Conservation (phyloP, 2,888 invertebrate species). For the Xanthostigma xanthostigma region DNA sequence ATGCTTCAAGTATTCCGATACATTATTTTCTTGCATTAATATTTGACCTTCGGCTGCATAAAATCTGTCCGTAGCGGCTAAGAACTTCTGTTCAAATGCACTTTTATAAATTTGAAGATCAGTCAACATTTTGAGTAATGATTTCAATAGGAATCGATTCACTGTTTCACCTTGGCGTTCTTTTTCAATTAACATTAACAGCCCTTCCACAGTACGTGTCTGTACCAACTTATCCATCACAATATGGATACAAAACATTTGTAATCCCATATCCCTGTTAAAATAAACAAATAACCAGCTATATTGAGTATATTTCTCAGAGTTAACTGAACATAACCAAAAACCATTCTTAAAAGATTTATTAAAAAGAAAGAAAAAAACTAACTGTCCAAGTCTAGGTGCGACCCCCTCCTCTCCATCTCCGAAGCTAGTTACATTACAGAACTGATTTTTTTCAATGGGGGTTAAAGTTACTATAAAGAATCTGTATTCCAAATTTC, state of each 20-base stretch:
- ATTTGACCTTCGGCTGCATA: slow-evolving; percentile 90
- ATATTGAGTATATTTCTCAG: background rate
- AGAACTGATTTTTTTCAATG: too few relatives aligned
- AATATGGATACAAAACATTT: slow-evolving; percentile 86
- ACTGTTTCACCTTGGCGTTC: slow-evolving; percentile 90
- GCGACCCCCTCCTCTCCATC: too few relatives aligned
- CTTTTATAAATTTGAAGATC: slow-evolving; percentile 89
- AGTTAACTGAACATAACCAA: too few relatives aligned
- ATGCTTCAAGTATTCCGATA: slow-evolving; percentile 87
- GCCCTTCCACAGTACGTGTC: slow-evolving; percentile 83
- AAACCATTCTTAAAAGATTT: background rate
- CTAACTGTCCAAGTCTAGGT: too few relatives aligned
- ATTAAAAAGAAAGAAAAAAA: too few relatives aligned
- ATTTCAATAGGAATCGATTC: slow-evolving; percentile 85
- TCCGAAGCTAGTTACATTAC: too few relatives aligned
- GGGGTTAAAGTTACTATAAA: too few relatives aligned
- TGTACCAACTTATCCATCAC: slow-evolving; percentile 81
- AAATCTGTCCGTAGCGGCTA: slow-evolving; percentile 82
- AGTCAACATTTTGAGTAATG: slow-evolving; percentile 86
- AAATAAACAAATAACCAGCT: slow-evolving; percentile 4
- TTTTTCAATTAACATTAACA: slow-evolving; percentile 81
- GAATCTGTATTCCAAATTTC: too few relatives aligned
- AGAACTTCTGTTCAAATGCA: slow-evolving; percentile 79
- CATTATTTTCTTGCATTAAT: slow-evolving; percentile 84
- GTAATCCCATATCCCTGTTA: slow-evolving; percentile 89